Evolutionary conservation across 2,797 vertebrate genomes (phyloP), one percentile per base, ranked within the genome.

Genomic region (Otolemur crassicaudatus): DNA sequence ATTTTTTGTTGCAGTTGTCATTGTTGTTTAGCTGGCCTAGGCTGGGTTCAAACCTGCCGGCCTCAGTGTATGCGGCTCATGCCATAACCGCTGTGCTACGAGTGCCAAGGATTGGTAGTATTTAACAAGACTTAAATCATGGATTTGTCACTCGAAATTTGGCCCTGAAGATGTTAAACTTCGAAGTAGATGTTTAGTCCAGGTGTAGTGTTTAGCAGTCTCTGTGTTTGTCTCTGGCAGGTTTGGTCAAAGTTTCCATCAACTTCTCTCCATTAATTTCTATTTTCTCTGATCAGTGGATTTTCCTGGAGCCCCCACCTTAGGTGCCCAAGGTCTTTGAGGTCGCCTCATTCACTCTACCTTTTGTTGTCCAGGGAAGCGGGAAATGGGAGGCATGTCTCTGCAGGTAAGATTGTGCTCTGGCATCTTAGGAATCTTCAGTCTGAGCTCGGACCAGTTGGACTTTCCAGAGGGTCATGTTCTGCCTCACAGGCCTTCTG

Each of bases 341-440:
- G 63, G 63, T 67, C 14, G 34, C 56, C 63, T 17, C 0, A 6
- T 11, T 31, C 22, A n/a, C n/a, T 60, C 72, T 58, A 5, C 23
- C 22, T 58, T 65, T 81, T 4, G 23, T 4, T 5, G 27, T 40
- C 25, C 6, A 4, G 7, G 6, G 19, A 2, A 60, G 29, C 20
- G 0, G 9, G 86, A 46, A 82, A 14, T 3, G 3, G 17, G 31
- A 53, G 65, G 31, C 1, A 3, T 27, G 23, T 37, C 94, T 61
- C 56, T 77, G 9, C 67, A 80, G 86, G n/a, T 79, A 23, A 87
- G 37, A 95, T 83, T 70, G 58, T 58, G 23, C 70, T 77, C 79
- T 2, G 73, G 92, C 46, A 94, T 97, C 87, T 92, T 37, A 63
- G 92, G 90, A 92, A 95, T 93, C 63, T 37, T 22, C 43, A 29